Evolutionary conservation across 2,797 vertebrate genomes (phyloP), one percentile per base, ranked within the genome.

Genomic region (Clarias pachynema): DNA sequence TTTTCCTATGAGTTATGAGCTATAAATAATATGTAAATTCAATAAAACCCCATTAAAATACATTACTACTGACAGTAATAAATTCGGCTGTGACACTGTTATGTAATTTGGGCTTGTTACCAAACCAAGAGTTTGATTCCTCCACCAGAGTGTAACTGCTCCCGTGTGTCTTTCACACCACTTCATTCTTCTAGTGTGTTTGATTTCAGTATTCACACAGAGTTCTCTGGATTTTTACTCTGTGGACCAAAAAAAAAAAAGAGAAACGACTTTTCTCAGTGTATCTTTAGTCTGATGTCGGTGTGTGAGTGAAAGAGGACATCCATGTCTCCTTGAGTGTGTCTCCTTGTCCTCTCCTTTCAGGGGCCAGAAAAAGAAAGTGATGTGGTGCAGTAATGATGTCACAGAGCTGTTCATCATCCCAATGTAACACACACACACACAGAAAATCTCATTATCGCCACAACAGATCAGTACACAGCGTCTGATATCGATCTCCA

Each of bases 401-500:
- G 57, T 79, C 59, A 79, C 22, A 0, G 49, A 57, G 80, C 59
- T 37, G 80, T 82, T 82, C 53, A 59, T 82, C 80, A 82, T 82
- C 53, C 16, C 1, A 82, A 69, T 70, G 66, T 69, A 68, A 59
- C 53, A 69, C 63, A 56, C 79, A 81, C 34, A 80, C 34, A 63
- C 31, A 80, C 60, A 44, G 49, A 70, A 59, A 59, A 82, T 81
- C 65, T 82, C 80, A 57, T 82, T 82, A 82, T 82, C 53, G 16
- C 65, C 29, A 82, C 66, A 70, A 82, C 66, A 82, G 80, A 82
- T 69, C 53, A 70, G 80, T 82, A 82, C 66, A 69, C 66, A 82
- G 80, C 66, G 22, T 31, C 80, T 70, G 80, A 82, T 82, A 82
- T 82, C 65, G 80, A 82, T 82, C 80, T 82, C 65, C 65, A 70